Evolutionary conservation across 2,113 vertebrate species (phyloP).

Genomic region (Lipophrys pholis): DNA sequence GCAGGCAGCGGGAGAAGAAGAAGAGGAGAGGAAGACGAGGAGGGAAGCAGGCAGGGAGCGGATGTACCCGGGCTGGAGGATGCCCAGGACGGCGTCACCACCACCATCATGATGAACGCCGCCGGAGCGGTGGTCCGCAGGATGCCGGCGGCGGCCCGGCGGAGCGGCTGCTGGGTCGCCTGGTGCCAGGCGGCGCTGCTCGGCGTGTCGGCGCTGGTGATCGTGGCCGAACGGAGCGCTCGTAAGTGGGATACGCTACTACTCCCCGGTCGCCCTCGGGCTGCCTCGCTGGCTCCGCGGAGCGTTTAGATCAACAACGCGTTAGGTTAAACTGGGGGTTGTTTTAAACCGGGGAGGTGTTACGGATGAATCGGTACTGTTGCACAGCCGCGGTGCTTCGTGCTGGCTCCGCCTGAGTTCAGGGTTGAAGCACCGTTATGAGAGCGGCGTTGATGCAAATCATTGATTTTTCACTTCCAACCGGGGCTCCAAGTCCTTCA

Average conservation of each 20-base stretch:
- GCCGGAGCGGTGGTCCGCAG: constrained; percentile 65
- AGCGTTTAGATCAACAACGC: too few relatives aligned
- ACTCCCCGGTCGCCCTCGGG: neutral
- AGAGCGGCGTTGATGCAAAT: neutral
- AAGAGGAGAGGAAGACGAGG: neutral
- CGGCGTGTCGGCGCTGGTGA: constrained; percentile 81
- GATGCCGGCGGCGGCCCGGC: constrained; percentile 75
- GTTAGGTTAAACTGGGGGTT: too few relatives aligned
- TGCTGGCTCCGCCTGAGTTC: constrained; percentile 14
- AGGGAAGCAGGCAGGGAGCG: constrained; percentile 29
- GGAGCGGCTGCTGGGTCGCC: constrained; percentile 79
- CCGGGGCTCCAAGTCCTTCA: neutral
- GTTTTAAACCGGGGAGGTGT: too few relatives aligned
- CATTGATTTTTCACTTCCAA: neutral
- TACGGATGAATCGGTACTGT: too few relatives aligned
- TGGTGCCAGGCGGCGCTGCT: constrained; percentile 83
- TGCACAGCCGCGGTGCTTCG: constrained; percentile 34
- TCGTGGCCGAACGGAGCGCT: constrained; percentile 81
- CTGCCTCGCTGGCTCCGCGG: too few relatives aligned
- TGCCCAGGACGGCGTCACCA: constrained; percentile 64
- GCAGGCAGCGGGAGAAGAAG: constrained; percentile 53
- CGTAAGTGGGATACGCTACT: constrained; percentile 77
- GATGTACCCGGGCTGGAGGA: constrained; percentile 50
- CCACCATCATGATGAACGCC: constrained; percentile 67
- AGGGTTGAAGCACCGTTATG: constrained; percentile 1